A percentile compares a stretch with the other conserved stretches of the same genome.
These are phyloP conservation scores for Pangasius macronema DNA, from an alignment of 2,797 vertebrate genomes.

Conservation along the genomic window DNA sequence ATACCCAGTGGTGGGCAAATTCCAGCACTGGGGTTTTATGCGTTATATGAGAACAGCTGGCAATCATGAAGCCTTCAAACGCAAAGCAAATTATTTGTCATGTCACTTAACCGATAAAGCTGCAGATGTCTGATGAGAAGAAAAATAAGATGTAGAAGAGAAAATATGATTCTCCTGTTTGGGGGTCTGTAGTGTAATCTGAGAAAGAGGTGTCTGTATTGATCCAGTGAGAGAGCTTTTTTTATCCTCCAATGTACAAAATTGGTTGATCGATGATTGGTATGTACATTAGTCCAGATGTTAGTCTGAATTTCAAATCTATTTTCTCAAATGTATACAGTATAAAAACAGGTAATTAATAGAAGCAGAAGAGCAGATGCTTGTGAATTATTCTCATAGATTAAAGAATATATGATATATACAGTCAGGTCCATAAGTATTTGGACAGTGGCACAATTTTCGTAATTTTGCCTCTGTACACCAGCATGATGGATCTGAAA, in stretches of 20 bases:
- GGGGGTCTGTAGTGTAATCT: conserved; percentile 63
- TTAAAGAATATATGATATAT: not conserved
- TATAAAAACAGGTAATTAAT: conserved; percentile 30
- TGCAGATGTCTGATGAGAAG: conserved; percentile 70
- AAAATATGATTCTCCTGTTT: conserved; percentile 53
- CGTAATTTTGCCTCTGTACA: no score
- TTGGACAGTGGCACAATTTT: no score
- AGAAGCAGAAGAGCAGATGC: not conserved
- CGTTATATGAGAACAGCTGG: conserved; percentile 49
- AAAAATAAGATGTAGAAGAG: conserved; percentile 59
- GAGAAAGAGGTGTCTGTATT: conserved; percentile 59
- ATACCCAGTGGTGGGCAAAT: conserved; percentile 49
- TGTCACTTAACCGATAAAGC: conserved; percentile 75
- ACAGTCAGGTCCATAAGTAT: no score
- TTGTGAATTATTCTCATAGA: not conserved
- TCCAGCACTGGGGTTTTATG: conserved; percentile 54
- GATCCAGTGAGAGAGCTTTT: conserved; percentile 63
- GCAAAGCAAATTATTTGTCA: conserved; percentile 70
- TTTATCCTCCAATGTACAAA: conserved; percentile 40
- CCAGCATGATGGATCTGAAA: no score
- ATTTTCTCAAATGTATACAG: conserved; percentile 18
- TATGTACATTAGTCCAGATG: conserved; percentile 39
- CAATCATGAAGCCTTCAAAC: conserved; percentile 62
- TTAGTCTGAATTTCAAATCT: conserved; percentile 29
- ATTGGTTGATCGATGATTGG: conserved; percentile 45